Percentiles rank a stretch among this genome's conserved stretches.
phyloP scores from a whole-genome alignment of 2,888 invertebrate genomes.

The Aquatica leii region DNA sequence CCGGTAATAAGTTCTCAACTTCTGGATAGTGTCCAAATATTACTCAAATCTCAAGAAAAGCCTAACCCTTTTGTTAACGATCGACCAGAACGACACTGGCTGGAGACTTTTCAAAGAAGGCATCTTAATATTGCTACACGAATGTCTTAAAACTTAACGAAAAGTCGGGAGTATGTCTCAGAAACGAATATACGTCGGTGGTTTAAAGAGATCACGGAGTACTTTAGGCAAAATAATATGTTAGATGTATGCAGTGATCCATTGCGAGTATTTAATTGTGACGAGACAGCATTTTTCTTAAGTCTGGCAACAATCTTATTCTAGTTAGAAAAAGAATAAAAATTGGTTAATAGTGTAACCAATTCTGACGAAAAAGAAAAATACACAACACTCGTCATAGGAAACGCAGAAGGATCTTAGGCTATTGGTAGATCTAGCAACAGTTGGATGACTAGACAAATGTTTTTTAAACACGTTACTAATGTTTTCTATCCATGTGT shows the following conservation, averaged over 20 bases:
- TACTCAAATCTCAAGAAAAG: neutral
- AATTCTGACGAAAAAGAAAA: neutral
- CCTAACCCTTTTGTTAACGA: neutral
- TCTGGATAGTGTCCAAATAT: conserved; percentile 10
- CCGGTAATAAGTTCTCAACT: conserved; percentile 1
- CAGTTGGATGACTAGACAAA: conserved; percentile 8
- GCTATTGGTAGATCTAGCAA: neutral
- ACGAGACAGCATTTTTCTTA: conserved; percentile 37
- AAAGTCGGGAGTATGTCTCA: too few species aligned
- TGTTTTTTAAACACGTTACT: conserved; percentile 1
- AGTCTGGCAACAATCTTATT: conserved; percentile 31
- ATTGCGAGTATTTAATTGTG: conserved; percentile 31
- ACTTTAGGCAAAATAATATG: neutral
- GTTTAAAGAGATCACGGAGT: neutral
- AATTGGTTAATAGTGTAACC: neutral
- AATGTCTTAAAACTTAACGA: neutral
- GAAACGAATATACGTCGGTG: too few species aligned
- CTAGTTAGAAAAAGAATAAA: conserved; percentile 4
- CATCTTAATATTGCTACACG: too few species aligned
- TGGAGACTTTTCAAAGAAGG: neutral
- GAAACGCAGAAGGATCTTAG: conserved; percentile 1
- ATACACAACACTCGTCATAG: neutral
- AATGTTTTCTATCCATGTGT: conserved; percentile 18
- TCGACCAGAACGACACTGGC: conserved; percentile 2
- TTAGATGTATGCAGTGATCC: neutral